Evolutionary conservation across 1,140 invertebrate species (phyloP), one percentile per base, ranked within the genome.

Genomic region (Magallana angulata): DNA sequence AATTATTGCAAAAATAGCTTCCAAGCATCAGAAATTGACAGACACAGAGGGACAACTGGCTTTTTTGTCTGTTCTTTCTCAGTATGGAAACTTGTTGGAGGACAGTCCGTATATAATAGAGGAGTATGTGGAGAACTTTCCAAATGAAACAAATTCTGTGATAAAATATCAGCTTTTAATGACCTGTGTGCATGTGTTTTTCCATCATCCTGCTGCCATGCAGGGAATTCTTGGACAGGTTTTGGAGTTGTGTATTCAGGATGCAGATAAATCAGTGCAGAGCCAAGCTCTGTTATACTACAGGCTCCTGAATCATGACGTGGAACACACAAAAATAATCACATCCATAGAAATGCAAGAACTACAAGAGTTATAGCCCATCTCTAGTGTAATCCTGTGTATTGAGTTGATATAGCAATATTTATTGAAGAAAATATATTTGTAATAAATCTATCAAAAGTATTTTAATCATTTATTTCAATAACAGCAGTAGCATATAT

Each of bases 141-240:
- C 6, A 6, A 89, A 92, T 7, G 80, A 89, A 8, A 84, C 60
- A 56, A 68, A 60, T 57, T 9, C 57, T 82, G n/a, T 85, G 11
- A 87, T 93, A 36, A 91, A 90, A 62, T n/a, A 85, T 16, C 82
- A 90, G 36, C 84, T 92, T 18, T 83, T 93, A 14, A 85, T 87
- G 12, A 84, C 91, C n/a, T 36, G 76, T 7, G 71, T 90, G 57
- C 90, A 91, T 57, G 82, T 93, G 85, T 93, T 93, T 82, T 88
- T 91, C 57, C 58, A 87, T n/a, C 90, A 90, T 18, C 93, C 93
- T 24, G 90, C 88, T 1, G 88, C 91, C 11, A 90, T 90, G 76
- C 93, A 93, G 82, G 86, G 90, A 60, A 89, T 91, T 16, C 89
- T 93, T 1, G 92, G 93, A 57, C 64, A 36, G 36, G 36, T 92